Evolutionary conservation across 1,140 invertebrate species (phyloP).

Genomic region (Bradysia coprophila): DNA sequence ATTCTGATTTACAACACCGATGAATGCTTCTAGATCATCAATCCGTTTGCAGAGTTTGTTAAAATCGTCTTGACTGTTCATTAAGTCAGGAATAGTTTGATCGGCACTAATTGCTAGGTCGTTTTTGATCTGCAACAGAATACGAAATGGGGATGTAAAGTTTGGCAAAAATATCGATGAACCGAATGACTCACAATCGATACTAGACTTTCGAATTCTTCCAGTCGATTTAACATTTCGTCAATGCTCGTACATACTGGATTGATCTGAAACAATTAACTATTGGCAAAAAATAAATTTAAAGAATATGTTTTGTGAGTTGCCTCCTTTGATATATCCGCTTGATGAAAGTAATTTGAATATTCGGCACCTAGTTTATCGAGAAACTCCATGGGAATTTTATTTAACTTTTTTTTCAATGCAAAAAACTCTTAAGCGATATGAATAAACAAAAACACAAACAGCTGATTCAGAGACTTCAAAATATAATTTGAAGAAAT

Average conservation of each 20-base stretch:
- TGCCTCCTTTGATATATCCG: conserved; percentile 14
- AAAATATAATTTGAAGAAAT: too few species aligned
- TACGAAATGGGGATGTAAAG: not conserved
- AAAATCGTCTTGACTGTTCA: conserved; percentile 12
- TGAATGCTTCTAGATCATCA: conserved; percentile 15
- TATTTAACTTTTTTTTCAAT: too few species aligned
- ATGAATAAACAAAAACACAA: too few species aligned
- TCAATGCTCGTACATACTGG: conserved; percentile 20
- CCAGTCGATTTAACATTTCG: conserved; percentile 15
- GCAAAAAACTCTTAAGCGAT: too few species aligned
- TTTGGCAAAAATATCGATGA: too few species aligned
- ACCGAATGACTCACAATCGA: conserved; percentile 6
- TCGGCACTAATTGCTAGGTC: conserved; percentile 17
- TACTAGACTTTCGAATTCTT: conserved; percentile 18
- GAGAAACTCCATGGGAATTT: not conserved
- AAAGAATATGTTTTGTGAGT: not conserved
- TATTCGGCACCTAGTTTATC: conserved; percentile 11
- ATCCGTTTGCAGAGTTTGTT: conserved; percentile 11
- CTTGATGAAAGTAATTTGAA: conserved; percentile 13
- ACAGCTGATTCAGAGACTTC: too few species aligned
- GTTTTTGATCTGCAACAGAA: conserved; percentile 12
- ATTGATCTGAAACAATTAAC: conserved; percentile 9
- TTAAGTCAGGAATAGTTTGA: conserved; percentile 14
- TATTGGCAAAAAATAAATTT: not conserved
- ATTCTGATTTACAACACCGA: conserved; percentile 12